Percentiles rank a stretch among this genome's conserved stretches.
Evolutionary conservation across 1,140 invertebrate species (phyloP).

Genomic region (Caenorhabditis inopinata): DNA sequence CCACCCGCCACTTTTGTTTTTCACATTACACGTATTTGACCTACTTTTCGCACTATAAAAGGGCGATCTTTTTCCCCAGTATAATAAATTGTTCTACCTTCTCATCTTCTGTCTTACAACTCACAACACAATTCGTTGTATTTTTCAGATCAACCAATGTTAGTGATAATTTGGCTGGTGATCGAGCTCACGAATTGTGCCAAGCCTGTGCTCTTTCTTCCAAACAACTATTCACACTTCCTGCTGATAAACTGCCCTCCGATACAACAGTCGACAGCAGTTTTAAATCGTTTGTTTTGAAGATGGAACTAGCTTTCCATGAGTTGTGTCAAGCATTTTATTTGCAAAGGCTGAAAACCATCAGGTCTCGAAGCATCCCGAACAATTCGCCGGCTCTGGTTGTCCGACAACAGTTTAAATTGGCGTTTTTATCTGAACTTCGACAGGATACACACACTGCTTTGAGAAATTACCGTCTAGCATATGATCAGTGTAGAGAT

Average conservation of each 20-base stretch:
- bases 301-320: constrained; percentile 84
- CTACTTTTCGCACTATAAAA: too few relatives aligned
- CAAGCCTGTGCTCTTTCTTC: constrained; percentile 84
- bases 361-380: constrained; percentile 71
- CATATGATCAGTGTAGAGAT: constrained; percentile 78
- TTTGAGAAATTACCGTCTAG: constrained; percentile 87
- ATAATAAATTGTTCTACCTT: not conserved
- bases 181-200: constrained; percentile 83
- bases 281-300: constrained; percentile 70
- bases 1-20: too few relatives aligned
- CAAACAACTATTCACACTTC: constrained; percentile 86
- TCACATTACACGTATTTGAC: too few relatives aligned
- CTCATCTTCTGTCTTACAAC: too few relatives aligned
- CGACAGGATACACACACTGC: constrained; percentile 84
- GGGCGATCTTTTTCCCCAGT: too few relatives aligned
- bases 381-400: constrained; percentile 65
- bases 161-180: constrained; percentile 71
- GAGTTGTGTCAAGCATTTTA: constrained; percentile 90
- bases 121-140: too few relatives aligned
- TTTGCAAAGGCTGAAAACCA: constrained; percentile 73
- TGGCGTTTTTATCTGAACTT: constrained; percentile 89
- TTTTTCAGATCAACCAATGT: not conserved
- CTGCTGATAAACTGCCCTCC: constrained; percentile 63
- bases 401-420: constrained; percentile 93
- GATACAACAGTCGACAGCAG: constrained; percentile 76